These are phyloP conservation scores for Lepus americanus DNA, from an alignment of 2,113 vertebrate genomes.

Conservation along the genomic window DNA sequence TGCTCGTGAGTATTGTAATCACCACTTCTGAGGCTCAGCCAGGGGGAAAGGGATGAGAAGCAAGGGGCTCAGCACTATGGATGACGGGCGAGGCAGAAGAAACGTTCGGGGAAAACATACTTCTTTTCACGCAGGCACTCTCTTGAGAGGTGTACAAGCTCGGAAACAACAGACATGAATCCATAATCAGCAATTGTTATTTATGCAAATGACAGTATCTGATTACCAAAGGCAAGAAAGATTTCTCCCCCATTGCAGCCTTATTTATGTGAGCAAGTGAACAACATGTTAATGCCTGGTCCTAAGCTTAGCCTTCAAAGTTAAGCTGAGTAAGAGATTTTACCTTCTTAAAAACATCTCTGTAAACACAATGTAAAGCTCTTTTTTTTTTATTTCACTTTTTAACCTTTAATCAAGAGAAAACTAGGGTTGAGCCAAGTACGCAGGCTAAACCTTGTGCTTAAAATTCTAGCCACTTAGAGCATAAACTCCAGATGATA, in stretches of 20 bases:
- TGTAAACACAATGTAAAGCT: slow-evolving; percentile 51
- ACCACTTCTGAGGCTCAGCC: neutral
- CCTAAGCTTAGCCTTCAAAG: slow-evolving; percentile 58
- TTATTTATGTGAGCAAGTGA: slow-evolving; percentile 50
- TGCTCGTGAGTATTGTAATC: neutral
- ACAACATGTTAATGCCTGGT: slow-evolving; percentile 53
- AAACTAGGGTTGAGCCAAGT: slow-evolving; percentile 23
- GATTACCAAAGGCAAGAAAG: neutral
- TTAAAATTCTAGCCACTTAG: slow-evolving; percentile 53
- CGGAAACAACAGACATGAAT: neutral
- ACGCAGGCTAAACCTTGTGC: slow-evolving; percentile 26
- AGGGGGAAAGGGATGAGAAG: neutral
- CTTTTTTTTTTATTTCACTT: neutral
- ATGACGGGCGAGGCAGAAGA: neutral
- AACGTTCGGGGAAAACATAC: neutral
- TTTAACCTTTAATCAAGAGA: slow-evolving; percentile 66
- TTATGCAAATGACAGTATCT: slow-evolving; percentile 35
- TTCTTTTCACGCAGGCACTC: neutral
- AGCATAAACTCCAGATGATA: neutral
- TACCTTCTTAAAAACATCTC: neutral
- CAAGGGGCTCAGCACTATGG: rapidly evolving
- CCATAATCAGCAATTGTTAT: neutral
- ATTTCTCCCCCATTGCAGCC: neutral
- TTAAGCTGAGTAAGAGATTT: slow-evolving; percentile 61
- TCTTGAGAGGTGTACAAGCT: neutral